These are phyloP conservation scores for Sesia apiformis DNA, from an alignment of 2,888 invertebrate genomes.

Conservation along the genomic window DNA sequence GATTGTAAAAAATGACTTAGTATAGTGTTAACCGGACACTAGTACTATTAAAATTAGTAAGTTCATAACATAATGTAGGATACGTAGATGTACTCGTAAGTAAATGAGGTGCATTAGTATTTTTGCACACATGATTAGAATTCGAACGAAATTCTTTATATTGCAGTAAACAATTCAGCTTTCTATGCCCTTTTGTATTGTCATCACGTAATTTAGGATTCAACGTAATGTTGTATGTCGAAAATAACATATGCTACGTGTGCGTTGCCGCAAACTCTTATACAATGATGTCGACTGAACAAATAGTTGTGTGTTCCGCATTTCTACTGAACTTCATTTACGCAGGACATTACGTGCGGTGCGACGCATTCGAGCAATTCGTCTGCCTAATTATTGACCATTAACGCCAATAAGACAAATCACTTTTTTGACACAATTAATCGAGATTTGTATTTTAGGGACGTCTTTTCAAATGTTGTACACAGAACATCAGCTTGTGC, in stretches of 20 bases:
- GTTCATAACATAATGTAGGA: too few species aligned
- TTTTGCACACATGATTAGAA: too few species aligned
- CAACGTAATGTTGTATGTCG: conserved; percentile 66
- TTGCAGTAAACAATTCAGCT: conserved; percentile 10
- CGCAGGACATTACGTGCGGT: conserved; percentile 51
- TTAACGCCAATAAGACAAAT: conserved; percentile 9
- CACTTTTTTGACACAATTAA: not conserved
- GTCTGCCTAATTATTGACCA: conserved; percentile 21
- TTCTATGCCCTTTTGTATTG: conserved; percentile 52
- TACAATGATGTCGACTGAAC: conserved; percentile 72
- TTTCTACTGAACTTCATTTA: conserved; percentile 70
- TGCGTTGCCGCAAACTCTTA: conserved; percentile 67
- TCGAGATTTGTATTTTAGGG: too few species aligned
- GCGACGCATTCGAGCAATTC: conserved; percentile 10
- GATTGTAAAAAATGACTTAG: too few species aligned
- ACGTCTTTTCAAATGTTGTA: too few species aligned
- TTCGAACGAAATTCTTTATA: too few species aligned
- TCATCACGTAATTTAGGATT: conserved; percentile 63
- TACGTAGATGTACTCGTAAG: too few species aligned
- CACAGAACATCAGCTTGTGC: too few species aligned
- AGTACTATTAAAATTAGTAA: too few species aligned
- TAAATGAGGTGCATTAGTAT: too few species aligned
- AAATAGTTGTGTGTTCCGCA: conserved; percentile 72
- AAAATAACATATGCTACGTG: conserved; percentile 67
- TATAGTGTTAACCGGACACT: too few species aligned